These are phyloP conservation scores for Acleris cristana DNA, from an alignment of 2,888 invertebrate genomes.

Conservation along the genomic window DNA sequence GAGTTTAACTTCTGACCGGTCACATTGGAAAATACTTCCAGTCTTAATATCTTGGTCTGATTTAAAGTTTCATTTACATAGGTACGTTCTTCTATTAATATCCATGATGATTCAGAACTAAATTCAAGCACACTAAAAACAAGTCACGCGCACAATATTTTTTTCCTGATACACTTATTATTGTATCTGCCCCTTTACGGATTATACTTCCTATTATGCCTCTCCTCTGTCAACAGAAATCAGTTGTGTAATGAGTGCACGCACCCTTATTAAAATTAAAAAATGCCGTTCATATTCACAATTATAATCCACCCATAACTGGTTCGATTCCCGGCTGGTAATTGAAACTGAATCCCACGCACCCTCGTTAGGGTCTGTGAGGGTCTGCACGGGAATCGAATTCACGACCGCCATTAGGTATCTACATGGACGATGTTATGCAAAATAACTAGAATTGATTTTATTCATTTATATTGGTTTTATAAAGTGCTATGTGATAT, in stretches of 20 bases:
- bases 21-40: no score
- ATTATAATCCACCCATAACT: slow-evolving; percentile 33
- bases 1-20: no score
- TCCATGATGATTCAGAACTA: no score
- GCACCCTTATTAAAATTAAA: slow-evolving; percentile 27
- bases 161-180: no score
- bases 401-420: slow-evolving; percentile 59
- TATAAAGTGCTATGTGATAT: background rate
- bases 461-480: background rate
- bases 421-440: slow-evolving; percentile 48
- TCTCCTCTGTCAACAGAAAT: slow-evolving; percentile 12
- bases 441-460: slow-evolving; percentile 25
- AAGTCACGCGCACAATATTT: no score
- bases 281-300: slow-evolving; percentile 31
- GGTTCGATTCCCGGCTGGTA: slow-evolving; percentile 22
- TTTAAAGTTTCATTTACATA: no score
- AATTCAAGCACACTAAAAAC: no score
- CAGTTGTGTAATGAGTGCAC: background rate
- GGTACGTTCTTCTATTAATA: no score
- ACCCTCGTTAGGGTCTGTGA: slow-evolving; percentile 13
- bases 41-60: no score
- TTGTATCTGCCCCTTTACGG: no score
- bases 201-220: background rate
- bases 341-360: slow-evolving; percentile 36
- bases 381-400: slow-evolving; percentile 53